A percentile compares a stretch with the other conserved stretches of the same genome.
Conservation (phyloP, 2,113 vertebrate species). For the Sceloporus tristichus region DNA sequence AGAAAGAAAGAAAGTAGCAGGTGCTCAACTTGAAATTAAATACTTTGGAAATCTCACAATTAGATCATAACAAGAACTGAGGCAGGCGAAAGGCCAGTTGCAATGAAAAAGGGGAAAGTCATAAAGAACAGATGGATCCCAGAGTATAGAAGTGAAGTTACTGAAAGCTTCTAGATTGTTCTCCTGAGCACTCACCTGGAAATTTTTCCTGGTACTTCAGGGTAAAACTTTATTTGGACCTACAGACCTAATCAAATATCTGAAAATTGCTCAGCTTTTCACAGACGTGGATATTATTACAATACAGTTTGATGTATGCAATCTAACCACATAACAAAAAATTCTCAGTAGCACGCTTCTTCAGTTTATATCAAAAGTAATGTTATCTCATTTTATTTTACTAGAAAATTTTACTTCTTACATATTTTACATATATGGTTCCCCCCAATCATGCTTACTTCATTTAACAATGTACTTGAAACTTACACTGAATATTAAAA, state of each 20-base stretch:
- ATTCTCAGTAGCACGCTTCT: no score
- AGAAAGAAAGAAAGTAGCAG: neutral
- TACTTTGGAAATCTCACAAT: neutral
- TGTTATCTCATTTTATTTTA: neutral
- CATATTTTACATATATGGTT: neutral
- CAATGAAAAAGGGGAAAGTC: neutral
- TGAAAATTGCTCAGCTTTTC: neutral
- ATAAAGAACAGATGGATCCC: neutral
- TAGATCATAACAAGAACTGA: neutral
- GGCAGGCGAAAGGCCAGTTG: conserved; percentile 27
- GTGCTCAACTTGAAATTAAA: neutral
- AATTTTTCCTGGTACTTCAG: neutral
- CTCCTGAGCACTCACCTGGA: neutral
- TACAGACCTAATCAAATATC: neutral
- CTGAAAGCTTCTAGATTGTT: conserved; percentile 8
- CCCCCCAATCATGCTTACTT: neutral
- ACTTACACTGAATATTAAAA: no score
- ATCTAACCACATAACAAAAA: neutral
- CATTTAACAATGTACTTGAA: neutral
- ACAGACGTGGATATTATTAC: neutral
- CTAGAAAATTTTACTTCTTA: neutral
- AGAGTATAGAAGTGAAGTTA: neutral
- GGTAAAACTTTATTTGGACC: conserved; percentile 9
- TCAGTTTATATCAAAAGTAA: neutral
- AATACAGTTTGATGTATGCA: neutral